Evolutionary conservation across 2,113 vertebrate species (phyloP).

Genomic region (Gallinago paraguaiae): DNA sequence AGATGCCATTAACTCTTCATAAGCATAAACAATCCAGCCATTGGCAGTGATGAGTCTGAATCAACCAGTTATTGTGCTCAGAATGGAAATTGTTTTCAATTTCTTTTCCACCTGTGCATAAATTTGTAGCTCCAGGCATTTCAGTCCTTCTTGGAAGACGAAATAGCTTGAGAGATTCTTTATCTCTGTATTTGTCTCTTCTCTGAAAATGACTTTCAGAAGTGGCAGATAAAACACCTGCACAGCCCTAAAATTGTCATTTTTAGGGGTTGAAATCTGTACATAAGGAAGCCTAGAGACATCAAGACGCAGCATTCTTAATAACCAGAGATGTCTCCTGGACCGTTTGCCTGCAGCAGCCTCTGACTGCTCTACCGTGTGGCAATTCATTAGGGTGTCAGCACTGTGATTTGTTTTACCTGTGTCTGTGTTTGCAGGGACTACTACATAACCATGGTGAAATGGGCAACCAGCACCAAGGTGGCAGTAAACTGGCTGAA

Average conservation of each 20-base stretch:
- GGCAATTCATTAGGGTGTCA: not conserved
- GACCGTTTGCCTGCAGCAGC: not conserved
- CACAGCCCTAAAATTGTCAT: not conserved
- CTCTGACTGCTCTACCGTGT: accelerated
- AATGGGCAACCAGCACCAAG: constrained; percentile 95
- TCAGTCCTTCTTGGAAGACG: not conserved
- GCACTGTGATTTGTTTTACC: not conserved
- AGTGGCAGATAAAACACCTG: constrained; percentile 33
- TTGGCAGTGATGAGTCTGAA: not conserved
- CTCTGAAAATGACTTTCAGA: constrained; percentile 26
- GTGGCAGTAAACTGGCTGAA: constrained; percentile 97
- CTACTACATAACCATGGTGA: constrained; percentile 97
- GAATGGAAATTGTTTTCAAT: constrained; percentile 2
- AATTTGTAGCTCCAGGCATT: not conserved
- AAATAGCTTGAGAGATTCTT: not conserved
- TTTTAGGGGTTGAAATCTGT: not conserved
- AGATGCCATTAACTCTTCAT: not conserved
- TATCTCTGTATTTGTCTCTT: not conserved
- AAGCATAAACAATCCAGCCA: not conserved
- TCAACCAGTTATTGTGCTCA: not conserved
- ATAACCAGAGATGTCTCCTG: not conserved
- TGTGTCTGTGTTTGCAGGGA: constrained; percentile 76
- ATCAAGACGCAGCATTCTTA: not conserved
- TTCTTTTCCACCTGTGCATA: constrained; percentile 10
- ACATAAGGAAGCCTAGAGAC: not conserved